Percentiles rank a stretch among this genome's conserved stretches.
These are phyloP conservation scores for Drosophila meridionalis DNA, from an alignment of 2,888 invertebrate genomes.

Conservation along the genomic window DNA sequence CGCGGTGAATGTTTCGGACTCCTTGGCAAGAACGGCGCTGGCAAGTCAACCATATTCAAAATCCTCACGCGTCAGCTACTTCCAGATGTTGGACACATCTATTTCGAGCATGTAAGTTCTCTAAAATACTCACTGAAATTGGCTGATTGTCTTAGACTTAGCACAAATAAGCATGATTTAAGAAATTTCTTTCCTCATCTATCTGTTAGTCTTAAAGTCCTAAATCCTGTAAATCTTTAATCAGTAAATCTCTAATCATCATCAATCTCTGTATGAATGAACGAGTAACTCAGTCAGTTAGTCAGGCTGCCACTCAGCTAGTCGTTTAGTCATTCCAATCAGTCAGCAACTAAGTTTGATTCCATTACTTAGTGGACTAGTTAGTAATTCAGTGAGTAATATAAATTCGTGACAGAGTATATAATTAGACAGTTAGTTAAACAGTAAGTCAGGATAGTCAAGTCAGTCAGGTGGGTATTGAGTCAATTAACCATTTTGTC, in stretches of 20 bases:
- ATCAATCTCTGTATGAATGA: no score
- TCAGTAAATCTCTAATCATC: no score
- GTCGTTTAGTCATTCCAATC: neutral
- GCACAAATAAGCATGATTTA: no score
- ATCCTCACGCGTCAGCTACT: slow-evolving; percentile 88
- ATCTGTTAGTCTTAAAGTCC: no score
- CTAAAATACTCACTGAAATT: no score
- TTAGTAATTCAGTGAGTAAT: neutral
- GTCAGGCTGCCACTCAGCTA: neutral
- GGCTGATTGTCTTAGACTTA: no score
- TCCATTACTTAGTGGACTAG: neutral
- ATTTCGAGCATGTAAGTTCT: slow-evolving; percentile 77
- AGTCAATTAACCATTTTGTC: neutral
- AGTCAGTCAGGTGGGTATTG: neutral
- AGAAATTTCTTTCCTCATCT: no score
- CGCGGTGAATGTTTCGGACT: slow-evolving; percentile 90
- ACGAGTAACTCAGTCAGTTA: neutral
- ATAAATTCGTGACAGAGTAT: neutral
- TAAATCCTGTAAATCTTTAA: no score
- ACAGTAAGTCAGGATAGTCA: neutral
- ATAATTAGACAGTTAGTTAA: neutral
- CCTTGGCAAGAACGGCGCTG: slow-evolving; percentile 94
- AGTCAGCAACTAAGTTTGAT: neutral
- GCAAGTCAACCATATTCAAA: slow-evolving; percentile 95
- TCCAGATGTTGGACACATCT: slow-evolving; percentile 86